Evolutionary conservation across 2,888 invertebrate species (phyloP).

Genomic region (Linhomoeus sp.): DNA sequence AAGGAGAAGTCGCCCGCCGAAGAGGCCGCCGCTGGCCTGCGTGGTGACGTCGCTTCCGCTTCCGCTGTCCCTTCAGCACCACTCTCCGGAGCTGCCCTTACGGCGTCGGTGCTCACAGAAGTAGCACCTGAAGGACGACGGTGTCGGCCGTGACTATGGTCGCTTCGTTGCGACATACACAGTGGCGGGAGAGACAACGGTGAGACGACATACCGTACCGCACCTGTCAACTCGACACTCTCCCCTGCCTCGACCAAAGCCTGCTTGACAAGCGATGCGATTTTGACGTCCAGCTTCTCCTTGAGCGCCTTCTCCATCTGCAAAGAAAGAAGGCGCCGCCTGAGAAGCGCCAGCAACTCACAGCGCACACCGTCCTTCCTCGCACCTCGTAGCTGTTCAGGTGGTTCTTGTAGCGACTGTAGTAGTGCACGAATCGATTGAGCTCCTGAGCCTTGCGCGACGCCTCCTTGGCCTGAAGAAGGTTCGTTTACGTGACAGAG

Average conservation of each 20-base stretch:
- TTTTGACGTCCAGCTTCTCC: slow-evolving; percentile 41
- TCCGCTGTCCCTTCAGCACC: too few species aligned
- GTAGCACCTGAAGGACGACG: too few species aligned
- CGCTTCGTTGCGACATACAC: too few species aligned
- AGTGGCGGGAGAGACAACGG: too few species aligned
- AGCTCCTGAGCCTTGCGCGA: slow-evolving; percentile 42
- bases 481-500: slow-evolving; percentile 3
- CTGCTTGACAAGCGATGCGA: slow-evolving; percentile 41
- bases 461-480: slow-evolving; percentile 36
- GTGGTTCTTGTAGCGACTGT: slow-evolving; percentile 44
- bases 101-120: too few species aligned
- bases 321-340: slow-evolving; percentile 4
- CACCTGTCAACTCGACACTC: too few species aligned
- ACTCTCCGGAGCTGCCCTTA: too few species aligned
- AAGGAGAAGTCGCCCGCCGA: slow-evolving; percentile 27
- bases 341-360: slow-evolving; percentile 4
- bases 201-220: too few species aligned
- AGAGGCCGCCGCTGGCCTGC: too few species aligned
- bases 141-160: too few species aligned
- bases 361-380: too few species aligned
- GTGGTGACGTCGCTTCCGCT: too few species aligned
- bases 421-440: slow-evolving; percentile 45
- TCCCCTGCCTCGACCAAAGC: slow-evolving; percentile 19
- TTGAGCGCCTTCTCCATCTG: slow-evolving; percentile 43
- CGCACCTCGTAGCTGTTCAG: slow-evolving; percentile 40